Evolutionary conservation across 2,888 invertebrate species (phyloP).

Genomic region (Ichneumon xanthorius): DNA sequence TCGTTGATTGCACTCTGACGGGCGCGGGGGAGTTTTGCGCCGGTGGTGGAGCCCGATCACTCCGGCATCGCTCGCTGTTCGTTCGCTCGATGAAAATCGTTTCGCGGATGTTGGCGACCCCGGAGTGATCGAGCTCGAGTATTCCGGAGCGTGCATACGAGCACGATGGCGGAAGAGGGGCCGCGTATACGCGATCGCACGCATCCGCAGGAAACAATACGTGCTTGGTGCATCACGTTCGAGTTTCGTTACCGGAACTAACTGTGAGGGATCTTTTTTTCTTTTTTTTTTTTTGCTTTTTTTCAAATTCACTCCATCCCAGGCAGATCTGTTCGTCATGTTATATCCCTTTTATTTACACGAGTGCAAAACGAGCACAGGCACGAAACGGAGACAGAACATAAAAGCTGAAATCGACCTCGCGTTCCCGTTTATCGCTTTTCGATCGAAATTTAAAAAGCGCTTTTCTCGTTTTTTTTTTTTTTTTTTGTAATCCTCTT

Average conservation of each 20-base stretch:
- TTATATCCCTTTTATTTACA: conserved; percentile 56
- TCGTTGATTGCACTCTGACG: conserved; percentile 50
- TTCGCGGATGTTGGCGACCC: conserved; percentile 33
- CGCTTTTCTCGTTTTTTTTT: not conserved
- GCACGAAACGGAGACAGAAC: conserved; percentile 7
- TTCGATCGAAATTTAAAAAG: conserved; percentile 15
- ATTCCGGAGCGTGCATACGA: not conserved
- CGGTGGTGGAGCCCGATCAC: conserved; percentile 33
- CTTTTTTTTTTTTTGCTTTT: conserved; percentile 35
- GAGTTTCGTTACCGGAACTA: conserved; percentile 16
- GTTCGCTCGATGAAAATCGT: conserved; percentile 46
- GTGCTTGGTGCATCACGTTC: conserved; percentile 29
- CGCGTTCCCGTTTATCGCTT: conserved; percentile 25
- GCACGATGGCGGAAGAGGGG: conserved; percentile 5
- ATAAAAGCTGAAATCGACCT: conserved; percentile 43
- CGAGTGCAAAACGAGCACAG: conserved; percentile 49
- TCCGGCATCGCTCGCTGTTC: conserved; percentile 28
- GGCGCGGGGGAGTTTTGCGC: not conserved
- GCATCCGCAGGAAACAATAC: conserved; percentile 50
- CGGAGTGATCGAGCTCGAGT: conserved; percentile 1
- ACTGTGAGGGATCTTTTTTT: conserved; percentile 37
- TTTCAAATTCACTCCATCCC: conserved; percentile 45
- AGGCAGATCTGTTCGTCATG: conserved; percentile 26
- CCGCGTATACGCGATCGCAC: conserved; percentile 11
- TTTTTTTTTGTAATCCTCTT: not conserved